A percentile compares a stretch with the other conserved stretches of the same genome.
phyloP scores from a whole-genome alignment of 2,888 invertebrate species.

The Eupithecia centaureata region DNA sequence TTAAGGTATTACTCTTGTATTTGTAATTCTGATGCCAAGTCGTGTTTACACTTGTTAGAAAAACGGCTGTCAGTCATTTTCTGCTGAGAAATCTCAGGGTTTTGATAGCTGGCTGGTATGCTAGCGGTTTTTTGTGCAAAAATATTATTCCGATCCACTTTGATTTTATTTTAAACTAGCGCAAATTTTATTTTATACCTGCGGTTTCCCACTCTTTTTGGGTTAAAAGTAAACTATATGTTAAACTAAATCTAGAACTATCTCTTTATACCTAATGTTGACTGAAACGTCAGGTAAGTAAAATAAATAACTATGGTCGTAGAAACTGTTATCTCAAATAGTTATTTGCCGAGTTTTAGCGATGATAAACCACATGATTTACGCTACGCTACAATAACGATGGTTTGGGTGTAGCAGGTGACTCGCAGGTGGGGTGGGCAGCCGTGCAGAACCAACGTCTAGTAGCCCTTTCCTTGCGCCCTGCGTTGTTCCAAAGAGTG shows the following conservation, averaged over 20 bases:
- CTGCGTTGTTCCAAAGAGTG: slow-evolving; percentile 27
- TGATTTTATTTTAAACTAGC: background rate
- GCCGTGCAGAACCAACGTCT: slow-evolving; percentile 68
- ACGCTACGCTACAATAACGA: slow-evolving; percentile 6
- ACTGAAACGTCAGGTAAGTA: no score
- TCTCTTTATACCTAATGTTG: no score
- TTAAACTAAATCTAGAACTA: no score
- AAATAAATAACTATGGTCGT: no score
- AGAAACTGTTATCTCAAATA: no score
- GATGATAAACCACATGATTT: no score
- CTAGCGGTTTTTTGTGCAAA: background rate
- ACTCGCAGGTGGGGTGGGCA: slow-evolving; percentile 80
- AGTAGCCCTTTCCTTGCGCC: slow-evolving; percentile 46
- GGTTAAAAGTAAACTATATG: no score
- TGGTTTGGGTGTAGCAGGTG: slow-evolving; percentile 69
- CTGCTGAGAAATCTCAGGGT: slow-evolving; percentile 7
- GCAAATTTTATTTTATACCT: no score
- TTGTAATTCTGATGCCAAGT: slow-evolving; percentile 29
- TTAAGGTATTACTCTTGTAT: slow-evolving; percentile 10
- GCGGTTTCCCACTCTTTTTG: no score
- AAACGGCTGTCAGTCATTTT: slow-evolving; percentile 18
- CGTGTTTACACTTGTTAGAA: slow-evolving; percentile 14
- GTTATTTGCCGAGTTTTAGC: no score
- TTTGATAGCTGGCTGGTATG: background rate
- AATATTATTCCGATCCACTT: background rate